Base-by-base conservation (phyloP, 2,113 vertebrate species). In the Pseudonaja textilis region DNA sequence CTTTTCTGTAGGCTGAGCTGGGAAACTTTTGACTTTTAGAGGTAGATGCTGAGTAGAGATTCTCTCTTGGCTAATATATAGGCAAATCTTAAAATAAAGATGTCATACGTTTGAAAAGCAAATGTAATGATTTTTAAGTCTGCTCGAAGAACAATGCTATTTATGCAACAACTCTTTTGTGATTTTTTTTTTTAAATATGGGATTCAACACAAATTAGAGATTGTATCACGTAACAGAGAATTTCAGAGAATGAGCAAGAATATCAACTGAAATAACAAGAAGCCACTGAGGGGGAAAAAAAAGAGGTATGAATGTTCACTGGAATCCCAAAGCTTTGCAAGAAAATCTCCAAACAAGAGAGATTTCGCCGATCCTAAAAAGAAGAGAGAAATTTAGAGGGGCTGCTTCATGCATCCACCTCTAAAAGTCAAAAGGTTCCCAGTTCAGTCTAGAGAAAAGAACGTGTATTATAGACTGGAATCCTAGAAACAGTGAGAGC, bases 81-180 rank as follows among this genome's bases (percentile, higher is more conserved):
- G 45, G 81, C 57, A 95, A 90, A 18, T 25, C 74, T 52, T 10
- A 89, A 87, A 92, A 92, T 57, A 0, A 74, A 87, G 57, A 91
- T 29, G n/a, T 90, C 90, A 42, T 88, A 1, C 12, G 92, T 39
- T 9, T 45, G 54, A 95, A 93, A 4, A 88, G 85, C 74, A 93
- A 95, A 90, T 7, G 5, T 8, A 88, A 50, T 10, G 89, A 92
- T 88, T 91, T 86, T 59, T 86, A 86, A 91, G 26, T 74, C 11
- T 90, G 54, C 61, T 52, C 29, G 55, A 91, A 90, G 50, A 45
- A 90, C 1, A 50, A 50, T 74, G 54, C 50, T 1, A 45, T 89
- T 91, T 29, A 45, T 22, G 92, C 64, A 61, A 16, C 34, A 81
- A 81, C 74, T 42, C 74, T 42, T 42, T 81, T 81, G 34, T 22